Percentiles rank a stretch among this genome's conserved stretches.
phyloP scores from a whole-genome alignment of 2,888 invertebrate genomes.

The Catocala sponsa region DNA sequence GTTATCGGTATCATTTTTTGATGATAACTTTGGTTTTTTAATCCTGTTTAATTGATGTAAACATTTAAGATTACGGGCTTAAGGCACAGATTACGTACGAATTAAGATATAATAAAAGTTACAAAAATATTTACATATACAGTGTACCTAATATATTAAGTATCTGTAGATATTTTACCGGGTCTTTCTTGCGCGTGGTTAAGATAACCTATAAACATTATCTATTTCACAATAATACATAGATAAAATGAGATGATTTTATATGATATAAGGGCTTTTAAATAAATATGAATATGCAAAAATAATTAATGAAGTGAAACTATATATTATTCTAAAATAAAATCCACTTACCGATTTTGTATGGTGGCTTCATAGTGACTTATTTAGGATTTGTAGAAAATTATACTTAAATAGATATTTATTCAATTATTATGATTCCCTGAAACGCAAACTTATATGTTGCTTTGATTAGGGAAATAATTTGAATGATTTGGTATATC shows the following conservation, averaged over 20 bases:
- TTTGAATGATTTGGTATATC: background rate
- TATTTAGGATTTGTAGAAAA: background rate
- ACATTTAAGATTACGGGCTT: conserved; percentile 23
- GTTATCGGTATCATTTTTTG: too few relatives aligned
- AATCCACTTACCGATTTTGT: conserved; percentile 78
- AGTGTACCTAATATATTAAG: too few relatives aligned
- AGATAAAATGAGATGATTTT: too few relatives aligned
- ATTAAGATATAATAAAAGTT: background rate
- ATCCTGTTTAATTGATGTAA: conserved; percentile 14
- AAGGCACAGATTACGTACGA: background rate
- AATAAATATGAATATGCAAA: too few relatives aligned
- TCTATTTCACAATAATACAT: background rate
- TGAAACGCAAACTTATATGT: background rate
- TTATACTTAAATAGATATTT: background rate
- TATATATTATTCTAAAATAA: background rate
- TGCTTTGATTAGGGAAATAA: background rate
- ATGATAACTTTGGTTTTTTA: too few relatives aligned
- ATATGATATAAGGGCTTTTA: too few relatives aligned
- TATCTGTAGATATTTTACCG: background rate
- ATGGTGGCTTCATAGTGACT: conserved; percentile 76
- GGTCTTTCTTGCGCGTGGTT: conserved; percentile 17
- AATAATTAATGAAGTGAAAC: background rate
- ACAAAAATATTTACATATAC: conserved; percentile 1
- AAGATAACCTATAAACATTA: conserved; percentile 21
- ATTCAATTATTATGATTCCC: background rate